Percentiles rank a stretch among this genome's conserved stretches.
These are phyloP conservation scores for Pyrochroa serraticornis DNA, from an alignment of 2,888 invertebrate species.

Conservation along the genomic window DNA sequence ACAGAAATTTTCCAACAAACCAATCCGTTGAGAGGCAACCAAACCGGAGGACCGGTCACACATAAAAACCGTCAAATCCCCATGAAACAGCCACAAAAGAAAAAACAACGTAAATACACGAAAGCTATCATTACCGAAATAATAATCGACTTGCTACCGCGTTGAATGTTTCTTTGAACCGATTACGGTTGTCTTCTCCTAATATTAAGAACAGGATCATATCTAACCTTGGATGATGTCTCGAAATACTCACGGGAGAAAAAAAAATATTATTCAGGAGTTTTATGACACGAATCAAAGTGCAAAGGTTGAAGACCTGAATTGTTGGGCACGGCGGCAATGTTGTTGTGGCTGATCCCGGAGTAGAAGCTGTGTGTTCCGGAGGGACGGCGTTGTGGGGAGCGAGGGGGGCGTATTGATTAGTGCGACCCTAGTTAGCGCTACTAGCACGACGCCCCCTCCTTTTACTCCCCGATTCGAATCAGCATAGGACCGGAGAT, in stretches of 20 bases:
- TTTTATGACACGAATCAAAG: constrained; percentile 33
- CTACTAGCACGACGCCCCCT: constrained; percentile 32
- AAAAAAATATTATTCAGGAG: constrained; percentile 19
- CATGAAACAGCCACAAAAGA: constrained; percentile 19
- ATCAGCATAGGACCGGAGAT: constrained; percentile 21
- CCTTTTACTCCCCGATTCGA: constrained; percentile 15
- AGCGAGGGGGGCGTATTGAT: constrained; percentile 55
- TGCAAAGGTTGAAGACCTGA: constrained; percentile 45
- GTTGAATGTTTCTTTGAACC: constrained; percentile 39
- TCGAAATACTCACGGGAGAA: constrained; percentile 7
- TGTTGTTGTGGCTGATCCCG: constrained; percentile 47
- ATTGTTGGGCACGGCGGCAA: constrained; percentile 21
- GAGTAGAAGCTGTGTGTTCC: constrained; percentile 50
- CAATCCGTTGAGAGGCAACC: constrained; percentile 19
- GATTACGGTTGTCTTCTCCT: constrained; percentile 29
- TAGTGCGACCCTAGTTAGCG: constrained; percentile 60
- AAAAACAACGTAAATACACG: constrained; percentile 37
- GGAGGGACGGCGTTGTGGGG: constrained; percentile 34
- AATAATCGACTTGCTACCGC: constrained; percentile 41
- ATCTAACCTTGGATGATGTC: constrained; percentile 31
- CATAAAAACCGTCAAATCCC: constrained; percentile 23
- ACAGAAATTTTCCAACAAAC: neutral
- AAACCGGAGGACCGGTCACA: constrained; percentile 21
- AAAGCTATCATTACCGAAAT: constrained; percentile 45
- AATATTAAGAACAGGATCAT: constrained; percentile 35